Conservation (phyloP, 2,797 vertebrate species). For the Nyctalus aviator region DNA sequence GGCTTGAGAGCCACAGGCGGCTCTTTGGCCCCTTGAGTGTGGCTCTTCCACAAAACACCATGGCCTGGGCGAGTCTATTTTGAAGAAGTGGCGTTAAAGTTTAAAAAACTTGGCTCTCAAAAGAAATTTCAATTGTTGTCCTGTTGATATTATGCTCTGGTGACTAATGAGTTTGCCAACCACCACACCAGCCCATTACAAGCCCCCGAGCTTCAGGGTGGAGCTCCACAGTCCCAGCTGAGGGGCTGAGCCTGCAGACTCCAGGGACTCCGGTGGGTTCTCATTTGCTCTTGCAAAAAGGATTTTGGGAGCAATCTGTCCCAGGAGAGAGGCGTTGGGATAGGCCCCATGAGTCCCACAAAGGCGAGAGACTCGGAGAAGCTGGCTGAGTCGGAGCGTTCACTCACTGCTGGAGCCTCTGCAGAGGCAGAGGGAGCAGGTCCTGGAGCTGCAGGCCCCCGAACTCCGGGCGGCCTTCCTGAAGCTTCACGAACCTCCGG, state of each 20-base stretch:
- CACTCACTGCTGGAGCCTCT: constrained; percentile 93
- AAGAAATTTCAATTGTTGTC: too few relatives aligned
- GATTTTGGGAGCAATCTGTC: background rate
- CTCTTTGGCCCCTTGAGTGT: too few relatives aligned
- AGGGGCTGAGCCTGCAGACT: background rate
- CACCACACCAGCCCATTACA: background rate
- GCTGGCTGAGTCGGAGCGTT: background rate
- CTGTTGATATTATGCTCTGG: too few relatives aligned
- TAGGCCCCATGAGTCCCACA: background rate
- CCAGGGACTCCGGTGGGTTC: background rate
- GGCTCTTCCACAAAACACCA: too few relatives aligned
- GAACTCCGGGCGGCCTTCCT: constrained; percentile 94
- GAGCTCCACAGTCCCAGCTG: background rate
- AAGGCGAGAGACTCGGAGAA: background rate
- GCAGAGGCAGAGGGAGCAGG: constrained; percentile 92
- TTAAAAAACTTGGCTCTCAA: too few relatives aligned
- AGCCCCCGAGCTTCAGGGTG: background rate
- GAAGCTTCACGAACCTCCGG: constrained; percentile 93
- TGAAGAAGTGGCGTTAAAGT: too few relatives aligned
- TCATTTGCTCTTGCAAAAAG: constrained; percentile 35
- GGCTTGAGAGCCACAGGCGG: too few relatives aligned
- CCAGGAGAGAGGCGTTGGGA: background rate
- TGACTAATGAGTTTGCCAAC: too few relatives aligned
- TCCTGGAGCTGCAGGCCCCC: constrained; percentile 90
- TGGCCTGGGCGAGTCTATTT: too few relatives aligned